These are phyloP conservation scores for Podarcis siculus DNA, from an alignment of 2,797 vertebrate species.

Conservation along the genomic window DNA sequence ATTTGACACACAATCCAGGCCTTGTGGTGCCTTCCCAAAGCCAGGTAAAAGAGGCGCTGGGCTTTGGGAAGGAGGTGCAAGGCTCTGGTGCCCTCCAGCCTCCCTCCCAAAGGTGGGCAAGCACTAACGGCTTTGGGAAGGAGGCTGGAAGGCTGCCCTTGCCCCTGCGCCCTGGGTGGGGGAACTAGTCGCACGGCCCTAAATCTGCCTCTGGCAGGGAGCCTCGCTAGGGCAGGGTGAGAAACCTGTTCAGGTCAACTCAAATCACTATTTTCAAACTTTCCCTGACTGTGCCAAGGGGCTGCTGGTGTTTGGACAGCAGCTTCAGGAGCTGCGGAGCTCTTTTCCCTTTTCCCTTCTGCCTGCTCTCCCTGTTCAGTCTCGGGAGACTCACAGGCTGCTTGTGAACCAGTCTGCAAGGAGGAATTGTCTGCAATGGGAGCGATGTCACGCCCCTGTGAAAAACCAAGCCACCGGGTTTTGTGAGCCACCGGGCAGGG, in stretches of 20 bases:
- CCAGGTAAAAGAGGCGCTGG: too few relatives aligned
- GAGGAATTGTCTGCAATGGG: slow-evolving; percentile 50
- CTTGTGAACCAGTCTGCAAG: neutral
- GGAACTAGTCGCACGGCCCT: too few relatives aligned
- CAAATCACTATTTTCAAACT: neutral
- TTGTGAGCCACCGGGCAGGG: slow-evolving; percentile 72
- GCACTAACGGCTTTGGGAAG: too few relatives aligned
- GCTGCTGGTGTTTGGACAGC: neutral
- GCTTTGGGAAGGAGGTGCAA: too few relatives aligned
- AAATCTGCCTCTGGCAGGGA: too few relatives aligned
- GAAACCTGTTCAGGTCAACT: neutral
- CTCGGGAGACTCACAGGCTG: neutral
- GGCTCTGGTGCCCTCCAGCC: too few relatives aligned
- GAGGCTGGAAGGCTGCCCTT: too few relatives aligned
- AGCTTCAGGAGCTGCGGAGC: neutral
- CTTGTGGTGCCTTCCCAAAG: too few relatives aligned
- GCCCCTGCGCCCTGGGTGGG: too few relatives aligned
- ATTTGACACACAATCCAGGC: too few relatives aligned
- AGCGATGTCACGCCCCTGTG: slow-evolving; percentile 52
- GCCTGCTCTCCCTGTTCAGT: neutral
- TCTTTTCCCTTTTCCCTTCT: neutral
- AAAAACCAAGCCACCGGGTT: slow-evolving; percentile 71
- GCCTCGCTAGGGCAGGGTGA: too few relatives aligned
- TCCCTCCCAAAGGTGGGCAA: too few relatives aligned
- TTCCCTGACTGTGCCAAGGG: neutral